These are phyloP conservation scores for Equus przewalskii DNA, from an alignment of 2,113 vertebrate species.

Conservation along the genomic window DNA sequence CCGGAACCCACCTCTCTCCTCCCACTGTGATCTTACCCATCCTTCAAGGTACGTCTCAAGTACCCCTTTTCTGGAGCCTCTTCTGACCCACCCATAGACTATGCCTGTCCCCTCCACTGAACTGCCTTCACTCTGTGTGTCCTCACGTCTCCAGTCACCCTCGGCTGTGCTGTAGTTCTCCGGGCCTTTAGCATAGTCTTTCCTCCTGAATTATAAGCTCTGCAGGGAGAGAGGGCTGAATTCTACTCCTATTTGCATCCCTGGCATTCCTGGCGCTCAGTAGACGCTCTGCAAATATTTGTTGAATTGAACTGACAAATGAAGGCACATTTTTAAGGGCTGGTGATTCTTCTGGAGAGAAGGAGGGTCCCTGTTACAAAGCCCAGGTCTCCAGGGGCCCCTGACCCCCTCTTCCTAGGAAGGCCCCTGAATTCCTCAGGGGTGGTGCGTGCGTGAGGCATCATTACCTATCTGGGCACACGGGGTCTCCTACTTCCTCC, in stretches of 20 bases:
- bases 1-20: not conserved
- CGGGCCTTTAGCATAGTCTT: not conserved
- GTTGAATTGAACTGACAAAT: not conserved
- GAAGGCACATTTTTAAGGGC: not conserved
- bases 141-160: rapidly evolving
- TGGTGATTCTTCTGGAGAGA: not conserved
- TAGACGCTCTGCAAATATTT: not conserved
- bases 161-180: not conserved
- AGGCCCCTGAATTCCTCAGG: not conserved
- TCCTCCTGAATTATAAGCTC: not conserved
- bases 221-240: rapidly evolving
- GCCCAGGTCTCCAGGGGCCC: not conserved
- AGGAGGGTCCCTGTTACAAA: not conserved
- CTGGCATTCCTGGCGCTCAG: not conserved
- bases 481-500: not conserved
- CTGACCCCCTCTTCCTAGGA: not conserved
- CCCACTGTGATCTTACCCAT: too few species aligned
- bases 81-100: not conserved
- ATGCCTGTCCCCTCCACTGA: not conserved
- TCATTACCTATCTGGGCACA: not conserved
- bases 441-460: not conserved
- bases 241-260: too few species aligned
- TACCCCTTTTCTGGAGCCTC: not conserved
- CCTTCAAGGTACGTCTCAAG: not conserved
- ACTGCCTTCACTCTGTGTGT: not conserved